Conservation (phyloP, 2,888 invertebrate genomes). For the Lycophotia porphyrea region DNA sequence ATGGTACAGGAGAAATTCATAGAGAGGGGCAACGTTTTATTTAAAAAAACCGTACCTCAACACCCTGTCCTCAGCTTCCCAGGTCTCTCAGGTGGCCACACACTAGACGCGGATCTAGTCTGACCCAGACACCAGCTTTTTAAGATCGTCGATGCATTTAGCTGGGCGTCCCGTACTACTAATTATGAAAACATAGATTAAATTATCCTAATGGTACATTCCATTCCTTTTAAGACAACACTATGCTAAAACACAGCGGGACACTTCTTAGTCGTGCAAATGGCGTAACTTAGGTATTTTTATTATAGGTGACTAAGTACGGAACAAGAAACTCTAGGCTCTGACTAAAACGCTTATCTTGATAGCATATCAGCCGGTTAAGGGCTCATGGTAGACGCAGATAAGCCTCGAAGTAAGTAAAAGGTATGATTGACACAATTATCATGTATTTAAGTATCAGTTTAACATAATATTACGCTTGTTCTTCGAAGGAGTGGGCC, state of each 20-base stretch:
- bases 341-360: conserved; percentile 16
- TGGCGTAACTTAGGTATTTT: conserved; percentile 22
- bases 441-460: not conserved
- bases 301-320: conserved; percentile 21
- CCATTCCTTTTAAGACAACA: conserved; percentile 15
- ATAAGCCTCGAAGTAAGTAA: conserved; percentile 33
- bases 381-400: conserved; percentile 7
- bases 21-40: too few relatives aligned
- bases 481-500: too few relatives aligned
- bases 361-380: not conserved
- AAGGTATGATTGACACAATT: conserved; percentile 29
- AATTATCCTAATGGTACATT: conserved; percentile 6
- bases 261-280: not conserved
- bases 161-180: too few relatives aligned
- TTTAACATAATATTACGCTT: conserved; percentile 6
- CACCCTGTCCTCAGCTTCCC: too few relatives aligned
- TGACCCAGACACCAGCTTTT: too few relatives aligned
- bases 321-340: conserved; percentile 4
- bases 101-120: too few relatives aligned
- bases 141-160: too few relatives aligned
- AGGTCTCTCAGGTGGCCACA: too few relatives aligned
- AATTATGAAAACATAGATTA: not conserved
- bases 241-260: conserved; percentile 42
- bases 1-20: too few relatives aligned
- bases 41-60: too few relatives aligned